Evolutionary conservation across 2,113 vertebrate species (phyloP), one percentile per base, ranked within the genome.

Genomic region (Gallinago jamesoni): DNA sequence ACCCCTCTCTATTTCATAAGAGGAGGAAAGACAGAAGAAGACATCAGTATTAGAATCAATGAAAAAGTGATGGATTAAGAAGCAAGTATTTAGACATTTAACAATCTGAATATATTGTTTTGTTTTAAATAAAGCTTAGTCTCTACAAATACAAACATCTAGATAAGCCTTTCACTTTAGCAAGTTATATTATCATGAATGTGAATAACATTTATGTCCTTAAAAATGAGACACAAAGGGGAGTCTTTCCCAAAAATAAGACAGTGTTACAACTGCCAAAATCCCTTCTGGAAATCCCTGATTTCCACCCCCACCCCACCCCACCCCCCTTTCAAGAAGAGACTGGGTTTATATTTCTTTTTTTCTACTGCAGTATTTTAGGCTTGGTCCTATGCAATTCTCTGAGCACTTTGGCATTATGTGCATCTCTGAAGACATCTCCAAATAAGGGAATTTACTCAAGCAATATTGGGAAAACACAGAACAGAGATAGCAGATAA

Each of bases 361-460:
- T 43, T 39, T 24, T 7, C 43, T 67, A 33, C 52, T 53, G 48
- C 25, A 48, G 33, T 69, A 43, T 64, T 87, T 92, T 87, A 93
- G 52, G 9, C 77, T 89, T 68, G 28, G 68, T 67, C 21, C 89
- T 84, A 24, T 81, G 93, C 7, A 43, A 78, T 78, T 92, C 93
- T 94, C 81, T 25, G 81, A 97, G 63, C 53, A 41, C 95, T 96
- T 91, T 96, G 95, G 87, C 94, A 95, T 72, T 15, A 8, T 43
- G 68, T 50, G 22, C 33, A 22, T 84, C 66, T 68, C 91, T 93
- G 66, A 94, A 97, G 93, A 89, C 76, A 69, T 93, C 84, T 57
- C 94, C 96, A 82, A 94, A 96, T 89, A 96, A 91, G 96, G 93
- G 60, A 89, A 94, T 84, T 93, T 95, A 91, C 84, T 87, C 73